Percentiles rank a stretch among this genome's conserved stretches.
These are phyloP conservation scores for Centropyge bicolor DNA, from an alignment of 2,797 vertebrate genomes.

Conservation along the genomic window DNA sequence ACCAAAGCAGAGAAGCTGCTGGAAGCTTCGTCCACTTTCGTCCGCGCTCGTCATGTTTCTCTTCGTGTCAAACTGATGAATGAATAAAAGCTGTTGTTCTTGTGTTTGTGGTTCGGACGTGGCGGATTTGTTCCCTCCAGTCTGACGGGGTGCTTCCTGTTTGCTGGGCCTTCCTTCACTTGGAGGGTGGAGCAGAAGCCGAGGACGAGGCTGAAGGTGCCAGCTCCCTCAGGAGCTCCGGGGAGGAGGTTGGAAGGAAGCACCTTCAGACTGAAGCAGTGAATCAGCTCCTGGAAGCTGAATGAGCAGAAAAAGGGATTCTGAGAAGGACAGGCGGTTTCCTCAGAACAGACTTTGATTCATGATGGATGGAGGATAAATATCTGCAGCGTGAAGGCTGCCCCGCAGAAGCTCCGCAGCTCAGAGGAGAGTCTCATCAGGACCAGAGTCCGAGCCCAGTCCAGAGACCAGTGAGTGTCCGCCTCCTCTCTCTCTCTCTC, in stretches of 20 bases:
- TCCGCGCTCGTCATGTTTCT: too few species aligned
- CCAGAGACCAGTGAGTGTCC: neutral
- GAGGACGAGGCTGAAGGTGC: neutral
- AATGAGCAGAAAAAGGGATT: conserved; percentile 19
- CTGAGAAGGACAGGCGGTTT: conserved; percentile 1
- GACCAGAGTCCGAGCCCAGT: neutral
- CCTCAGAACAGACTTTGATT: neutral
- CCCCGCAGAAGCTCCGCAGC: neutral
- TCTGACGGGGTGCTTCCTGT: neutral
- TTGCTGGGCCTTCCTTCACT: too few species aligned
- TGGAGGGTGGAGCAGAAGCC: too few species aligned
- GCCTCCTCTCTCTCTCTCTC: neutral
- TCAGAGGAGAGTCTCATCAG: conserved; percentile 11
- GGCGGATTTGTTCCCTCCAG: neutral
- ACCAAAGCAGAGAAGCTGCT: too few species aligned
- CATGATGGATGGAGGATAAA: conserved; percentile 42
- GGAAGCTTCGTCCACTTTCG: too few species aligned
- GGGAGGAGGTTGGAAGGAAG: neutral
- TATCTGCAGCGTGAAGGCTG: conserved; percentile 23
- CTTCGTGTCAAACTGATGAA: too few species aligned
- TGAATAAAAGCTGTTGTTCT: too few species aligned
- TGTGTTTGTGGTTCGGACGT: too few species aligned
- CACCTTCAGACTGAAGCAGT: neutral
- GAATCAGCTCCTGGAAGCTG: conserved; percentile 19
- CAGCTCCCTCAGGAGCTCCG: neutral